A percentile compares a stretch with the other conserved stretches of the same genome.
phyloP scores from a whole-genome alignment of 2,797 vertebrate genomes.

The Lagothrix lagotricha region DNA sequence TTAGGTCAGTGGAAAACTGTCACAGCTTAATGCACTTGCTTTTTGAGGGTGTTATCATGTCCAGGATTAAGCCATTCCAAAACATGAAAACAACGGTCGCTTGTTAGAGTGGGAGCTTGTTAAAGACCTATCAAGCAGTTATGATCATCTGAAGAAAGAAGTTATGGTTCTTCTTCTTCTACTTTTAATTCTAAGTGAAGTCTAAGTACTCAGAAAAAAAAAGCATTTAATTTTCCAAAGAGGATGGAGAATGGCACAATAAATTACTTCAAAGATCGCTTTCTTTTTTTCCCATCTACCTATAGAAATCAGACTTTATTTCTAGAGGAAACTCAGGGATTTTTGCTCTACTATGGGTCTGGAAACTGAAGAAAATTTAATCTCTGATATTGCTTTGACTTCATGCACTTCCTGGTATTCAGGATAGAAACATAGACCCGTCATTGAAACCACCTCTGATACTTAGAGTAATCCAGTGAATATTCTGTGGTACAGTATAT shows the following conservation, averaged over 20 bases:
- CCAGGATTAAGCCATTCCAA: constrained; percentile 82
- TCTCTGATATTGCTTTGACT: not conserved
- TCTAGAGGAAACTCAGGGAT: not conserved
- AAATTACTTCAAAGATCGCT: constrained; percentile 34
- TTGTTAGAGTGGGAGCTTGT: constrained; percentile 80
- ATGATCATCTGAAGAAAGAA: constrained; percentile 68
- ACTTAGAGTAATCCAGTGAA: not conserved
- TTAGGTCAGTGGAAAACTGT: constrained; percentile 87
- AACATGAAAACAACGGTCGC: constrained; percentile 82
- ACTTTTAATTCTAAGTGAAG: constrained; percentile 62
- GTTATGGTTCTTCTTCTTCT: constrained; percentile 43
- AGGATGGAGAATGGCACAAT: not conserved
- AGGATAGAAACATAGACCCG: not conserved
- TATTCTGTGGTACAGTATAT: not conserved
- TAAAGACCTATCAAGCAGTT: constrained; percentile 79
- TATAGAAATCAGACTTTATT: constrained; percentile 37
- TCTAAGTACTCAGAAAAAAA: constrained; percentile 41
- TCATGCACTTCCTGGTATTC: not conserved
- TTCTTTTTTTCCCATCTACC: not conserved
- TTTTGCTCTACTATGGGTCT: not conserved
- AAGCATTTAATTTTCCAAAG: constrained; percentile 37
- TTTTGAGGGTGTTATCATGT: constrained; percentile 81
- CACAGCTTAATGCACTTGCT: constrained; percentile 83
- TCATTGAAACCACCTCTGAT: not conserved
- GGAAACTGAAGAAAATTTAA: not conserved